Base-by-base conservation (phyloP, 2,113 vertebrate genomes). In the Xerus inauris region DNA sequence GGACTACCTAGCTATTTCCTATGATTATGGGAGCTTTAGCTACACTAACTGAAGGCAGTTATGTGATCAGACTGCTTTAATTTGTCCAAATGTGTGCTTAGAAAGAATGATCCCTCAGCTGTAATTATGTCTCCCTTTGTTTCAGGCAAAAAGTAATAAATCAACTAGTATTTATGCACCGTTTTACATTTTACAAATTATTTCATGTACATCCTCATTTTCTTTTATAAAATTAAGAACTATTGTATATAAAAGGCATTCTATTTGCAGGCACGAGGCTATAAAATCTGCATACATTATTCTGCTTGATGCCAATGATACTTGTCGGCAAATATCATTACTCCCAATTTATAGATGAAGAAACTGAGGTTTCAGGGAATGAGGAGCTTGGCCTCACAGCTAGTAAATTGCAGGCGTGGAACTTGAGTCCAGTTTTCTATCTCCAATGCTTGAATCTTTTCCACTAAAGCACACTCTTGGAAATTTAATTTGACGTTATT, bases 401-500 rank as follows among this genome's bases (percentile, higher is more conserved):
- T 69, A 76, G 40, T 77, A 67, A 80, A 91, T 75, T 71, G 65
- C 1, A 93, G 64, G 87, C 8, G 6, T 73, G 1, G 6, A 83
- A 72, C 5, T 89, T 40, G 0, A 87, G 42, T 49, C 32, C 1
- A 28, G 24, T 65, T 95, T 86, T 83, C 71, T 80, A 75, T 87
- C 80, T 83, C 16, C 75, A 57, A 87, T 92, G 40, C 35, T 84
- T 94, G 57, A 96, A 69, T 96, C 77, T 87, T 93, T 94, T 87
- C 40, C 79, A 77, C 82, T 49, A 84, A 95, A 81, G n/a, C 40
- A 67, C 71, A 94, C 59, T 89, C 40, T 79, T 97, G 69, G 64
- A 97, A 97, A 96, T 93, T 82, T 96, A 94, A 96, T 96, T 97
- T 97, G 96, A 87, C 49, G 13, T 94, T 96, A 89, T 87, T 96